These are phyloP conservation scores for Carcharodon carcharias DNA, from an alignment of 2,797 vertebrate genomes.

Conservation along the genomic window DNA sequence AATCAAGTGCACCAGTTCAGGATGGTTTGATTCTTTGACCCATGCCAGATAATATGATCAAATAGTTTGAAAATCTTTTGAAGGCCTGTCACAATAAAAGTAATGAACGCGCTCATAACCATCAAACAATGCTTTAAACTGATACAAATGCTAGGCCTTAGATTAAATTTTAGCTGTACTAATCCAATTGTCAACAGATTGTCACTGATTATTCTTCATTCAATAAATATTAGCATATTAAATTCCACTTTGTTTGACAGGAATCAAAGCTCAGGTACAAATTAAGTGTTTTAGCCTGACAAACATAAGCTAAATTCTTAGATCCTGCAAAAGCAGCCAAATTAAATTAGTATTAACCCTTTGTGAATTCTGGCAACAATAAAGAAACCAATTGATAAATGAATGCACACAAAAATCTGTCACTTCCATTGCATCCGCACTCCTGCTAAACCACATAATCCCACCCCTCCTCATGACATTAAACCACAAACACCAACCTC, in stretches of 20 bases:
- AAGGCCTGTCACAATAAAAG: background rate
- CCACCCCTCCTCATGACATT: background rate
- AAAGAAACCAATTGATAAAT: background rate
- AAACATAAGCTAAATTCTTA: background rate
- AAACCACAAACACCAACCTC: background rate
- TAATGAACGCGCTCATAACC: background rate
- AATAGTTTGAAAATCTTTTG: background rate
- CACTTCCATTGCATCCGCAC: background rate
- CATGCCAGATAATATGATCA: background rate
- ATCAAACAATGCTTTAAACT: background rate
- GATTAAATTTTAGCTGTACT: background rate
- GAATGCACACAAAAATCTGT: background rate
- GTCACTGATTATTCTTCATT: background rate
- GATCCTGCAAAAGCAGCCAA: background rate
- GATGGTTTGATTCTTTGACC: background rate
- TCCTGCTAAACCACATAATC: background rate
- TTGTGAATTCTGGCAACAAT: background rate
- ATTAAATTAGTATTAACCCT: background rate
- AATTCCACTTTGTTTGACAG: slow-evolving; percentile 6
- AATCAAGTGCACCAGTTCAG: background rate
- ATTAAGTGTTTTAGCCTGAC: background rate
- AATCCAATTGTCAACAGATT: slow-evolving; percentile 19
- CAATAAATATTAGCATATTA: background rate
- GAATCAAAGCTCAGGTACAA: background rate
- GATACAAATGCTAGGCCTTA: background rate